A percentile compares a stretch with the other conserved stretches of the same genome.
These are phyloP conservation scores for Patagioenas fasciata DNA, from an alignment of 2,113 vertebrate genomes.

Conservation along the genomic window DNA sequence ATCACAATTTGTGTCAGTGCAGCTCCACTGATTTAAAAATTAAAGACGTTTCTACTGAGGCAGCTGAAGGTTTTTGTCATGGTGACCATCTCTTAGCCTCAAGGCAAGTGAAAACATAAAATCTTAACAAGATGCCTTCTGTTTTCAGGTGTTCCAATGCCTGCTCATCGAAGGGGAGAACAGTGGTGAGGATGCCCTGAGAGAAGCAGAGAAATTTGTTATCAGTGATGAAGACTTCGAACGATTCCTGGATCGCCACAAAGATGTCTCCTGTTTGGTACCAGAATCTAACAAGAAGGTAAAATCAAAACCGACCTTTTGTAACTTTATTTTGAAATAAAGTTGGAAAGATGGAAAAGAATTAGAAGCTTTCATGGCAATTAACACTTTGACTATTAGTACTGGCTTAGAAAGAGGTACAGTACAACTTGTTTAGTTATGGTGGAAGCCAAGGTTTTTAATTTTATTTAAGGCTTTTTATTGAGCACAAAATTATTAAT, in stretches of 20 bases:
- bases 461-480: not conserved
- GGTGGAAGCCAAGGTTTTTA: not conserved
- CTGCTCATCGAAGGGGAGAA: constrained; percentile 93
- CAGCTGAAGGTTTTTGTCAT: not conserved
- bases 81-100: not conserved
- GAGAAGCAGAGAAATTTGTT: constrained; percentile 87
- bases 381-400: not conserved
- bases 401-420: not conserved
- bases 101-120: not conserved
- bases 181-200: constrained; percentile 81
- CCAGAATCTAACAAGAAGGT: constrained; percentile 96
- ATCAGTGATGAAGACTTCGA: constrained; percentile 86
- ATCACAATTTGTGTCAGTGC: not conserved
- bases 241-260: constrained; percentile 84
- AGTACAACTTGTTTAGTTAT: not conserved
- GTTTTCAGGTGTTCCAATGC: constrained; percentile 90
- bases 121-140: not conserved
- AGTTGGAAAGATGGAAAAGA: not conserved
- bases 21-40: not conserved
- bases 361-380: not conserved
- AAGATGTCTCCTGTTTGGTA: constrained; percentile 83
- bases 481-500: not conserved
- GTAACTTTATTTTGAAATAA: not conserved
- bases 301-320: not conserved
- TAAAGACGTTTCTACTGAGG: not conserved